A percentile compares a stretch with the other conserved stretches of the same genome.
These are phyloP conservation scores for Euzophera pinguis DNA, from an alignment of 2,888 invertebrate genomes.

Conservation along the genomic window DNA sequence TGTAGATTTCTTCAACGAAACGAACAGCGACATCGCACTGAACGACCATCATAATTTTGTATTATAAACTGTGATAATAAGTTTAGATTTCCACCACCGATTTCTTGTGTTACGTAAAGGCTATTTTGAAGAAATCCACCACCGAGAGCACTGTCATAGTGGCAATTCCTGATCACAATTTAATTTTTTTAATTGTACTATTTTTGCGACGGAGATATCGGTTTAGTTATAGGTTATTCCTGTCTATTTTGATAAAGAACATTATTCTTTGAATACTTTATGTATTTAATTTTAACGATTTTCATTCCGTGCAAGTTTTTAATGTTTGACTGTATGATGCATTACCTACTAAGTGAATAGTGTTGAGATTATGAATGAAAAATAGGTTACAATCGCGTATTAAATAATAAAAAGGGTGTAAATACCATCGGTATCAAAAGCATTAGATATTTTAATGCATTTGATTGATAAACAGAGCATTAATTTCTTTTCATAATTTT, in stretches of 20 bases:
- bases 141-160: constrained; percentile 46
- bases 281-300: constrained; percentile 69
- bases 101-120: constrained; percentile 55
- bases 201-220: constrained; percentile 68
- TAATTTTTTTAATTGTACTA: constrained; percentile 53
- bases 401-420: constrained; percentile 35
- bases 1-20: constrained; percentile 74
- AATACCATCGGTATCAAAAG: constrained; percentile 35
- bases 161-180: constrained; percentile 69
- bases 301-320: constrained; percentile 73
- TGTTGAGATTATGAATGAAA: constrained; percentile 40
- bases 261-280: constrained; percentile 71
- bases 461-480: not conserved
- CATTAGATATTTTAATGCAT: not conserved
- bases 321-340: constrained; percentile 63
- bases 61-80: constrained; percentile 78
- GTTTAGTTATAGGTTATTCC: constrained; percentile 37
- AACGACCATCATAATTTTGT: constrained; percentile 67
- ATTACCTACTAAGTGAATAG: constrained; percentile 52
- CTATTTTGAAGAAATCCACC: constrained; percentile 69
- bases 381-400: constrained; percentile 28
- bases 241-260: constrained; percentile 61
- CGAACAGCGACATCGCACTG: constrained; percentile 47
- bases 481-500: constrained; percentile 31
- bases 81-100: constrained; percentile 77